A percentile compares a stretch with the other conserved stretches of the same genome.
phyloP scores from a whole-genome alignment of 2,797 vertebrate species.

The Mormyrus proboscirostris region DNA sequence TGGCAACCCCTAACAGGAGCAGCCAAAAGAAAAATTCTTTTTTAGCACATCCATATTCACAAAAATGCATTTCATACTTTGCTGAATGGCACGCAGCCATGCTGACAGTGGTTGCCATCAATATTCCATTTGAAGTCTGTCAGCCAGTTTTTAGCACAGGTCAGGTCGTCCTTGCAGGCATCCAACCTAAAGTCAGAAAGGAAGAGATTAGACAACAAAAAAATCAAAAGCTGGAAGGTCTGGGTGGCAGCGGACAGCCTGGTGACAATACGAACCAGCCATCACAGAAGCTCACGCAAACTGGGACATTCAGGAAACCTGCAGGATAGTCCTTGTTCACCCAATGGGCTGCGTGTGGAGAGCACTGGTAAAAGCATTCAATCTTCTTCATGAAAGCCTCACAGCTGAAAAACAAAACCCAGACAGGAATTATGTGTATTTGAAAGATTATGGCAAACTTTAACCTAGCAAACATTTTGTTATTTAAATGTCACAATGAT shows the following conservation, averaged over 20 bases:
- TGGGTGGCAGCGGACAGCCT: background rate
- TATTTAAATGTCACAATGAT: background rate
- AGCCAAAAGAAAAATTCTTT: background rate
- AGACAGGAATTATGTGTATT: background rate
- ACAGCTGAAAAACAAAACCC: conserved; percentile 44
- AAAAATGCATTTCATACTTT: conserved; percentile 45
- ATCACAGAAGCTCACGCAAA: conserved; percentile 58
- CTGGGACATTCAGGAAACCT: conserved; percentile 47
- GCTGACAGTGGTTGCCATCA: conserved; percentile 51
- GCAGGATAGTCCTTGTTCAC: conserved; percentile 37
- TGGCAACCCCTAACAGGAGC: background rate
- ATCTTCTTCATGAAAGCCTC: conserved; percentile 58
- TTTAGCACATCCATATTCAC: background rate
- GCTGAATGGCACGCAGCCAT: conserved; percentile 45
- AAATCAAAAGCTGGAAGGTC: background rate
- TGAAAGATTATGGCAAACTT: background rate
- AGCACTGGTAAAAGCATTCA: conserved; percentile 62
- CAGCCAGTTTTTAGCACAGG: conserved; percentile 53
- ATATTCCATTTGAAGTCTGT: conserved; percentile 50
- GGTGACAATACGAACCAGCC: conserved; percentile 45
- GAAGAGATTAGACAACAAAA: background rate
- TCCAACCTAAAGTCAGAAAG: conserved; percentile 47
- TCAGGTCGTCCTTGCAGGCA: conserved; percentile 54
- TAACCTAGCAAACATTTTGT: background rate
- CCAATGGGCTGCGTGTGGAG: conserved; percentile 52